A percentile compares a stretch with the other conserved stretches of the same genome.
Evolutionary conservation across 2,113 vertebrate species (phyloP).

Genomic region (Gallinago paraguaiae): DNA sequence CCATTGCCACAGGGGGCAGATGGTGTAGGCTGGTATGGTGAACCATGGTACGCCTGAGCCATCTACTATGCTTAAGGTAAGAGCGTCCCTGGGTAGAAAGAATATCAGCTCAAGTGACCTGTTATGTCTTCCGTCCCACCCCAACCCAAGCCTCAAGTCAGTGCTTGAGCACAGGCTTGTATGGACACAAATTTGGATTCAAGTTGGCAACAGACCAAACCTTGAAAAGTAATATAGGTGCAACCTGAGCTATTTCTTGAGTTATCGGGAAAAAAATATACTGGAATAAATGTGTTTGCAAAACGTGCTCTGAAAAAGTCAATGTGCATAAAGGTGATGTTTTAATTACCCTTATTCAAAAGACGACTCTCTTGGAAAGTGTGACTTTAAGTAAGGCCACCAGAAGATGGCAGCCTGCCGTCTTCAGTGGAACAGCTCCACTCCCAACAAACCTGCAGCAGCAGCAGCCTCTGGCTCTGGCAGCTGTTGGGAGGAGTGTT

Average conservation of each 20-base stretch:
- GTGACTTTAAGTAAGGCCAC: neutral
- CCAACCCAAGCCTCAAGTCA: neutral
- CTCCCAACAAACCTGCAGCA: too few species aligned
- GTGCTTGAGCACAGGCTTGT: neutral
- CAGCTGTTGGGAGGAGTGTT: neutral
- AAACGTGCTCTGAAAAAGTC: neutral
- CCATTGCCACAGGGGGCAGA: neutral
- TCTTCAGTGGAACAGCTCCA: neutral
- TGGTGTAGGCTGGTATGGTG: neutral
- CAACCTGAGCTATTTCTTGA: neutral
- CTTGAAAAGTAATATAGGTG: neutral
- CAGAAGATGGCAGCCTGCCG: conserved; percentile 26
- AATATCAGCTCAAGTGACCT: neutral
- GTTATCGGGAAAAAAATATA: neutral
- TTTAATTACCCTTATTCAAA: neutral
- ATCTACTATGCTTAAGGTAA: neutral
- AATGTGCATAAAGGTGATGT: neutral
- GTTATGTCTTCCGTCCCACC: neutral
- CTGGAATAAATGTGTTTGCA: neutral
- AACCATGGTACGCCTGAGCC: neutral
- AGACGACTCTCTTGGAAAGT: neutral
- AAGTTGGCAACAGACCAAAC: neutral
- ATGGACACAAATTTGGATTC: neutral
- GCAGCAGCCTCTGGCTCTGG: neutral
- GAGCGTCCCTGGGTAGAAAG: neutral